Evolutionary conservation across 2,888 invertebrate species (phyloP), one percentile per base, ranked within the genome.

Genomic region (Anaspis maculata): DNA sequence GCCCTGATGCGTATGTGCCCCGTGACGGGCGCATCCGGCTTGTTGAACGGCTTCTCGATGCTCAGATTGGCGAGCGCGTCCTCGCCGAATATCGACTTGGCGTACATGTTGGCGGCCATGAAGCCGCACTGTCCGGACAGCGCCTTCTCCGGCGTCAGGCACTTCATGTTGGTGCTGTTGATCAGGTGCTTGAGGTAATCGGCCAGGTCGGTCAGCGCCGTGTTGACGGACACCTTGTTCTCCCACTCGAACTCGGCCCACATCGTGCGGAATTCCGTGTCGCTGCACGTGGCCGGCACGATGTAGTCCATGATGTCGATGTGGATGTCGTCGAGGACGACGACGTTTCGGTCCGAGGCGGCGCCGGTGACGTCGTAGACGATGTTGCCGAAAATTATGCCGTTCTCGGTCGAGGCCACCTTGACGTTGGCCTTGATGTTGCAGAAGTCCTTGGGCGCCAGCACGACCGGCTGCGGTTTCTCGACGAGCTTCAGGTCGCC

Each of bases 201-300:
- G 45, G 87, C 78, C 35, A 98, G 72, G 62, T 96, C 95, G 0
- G 86, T 86, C 45, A 98, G 79, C 29, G 82, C 82, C 1, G 98
- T 98, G 63, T 91, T 91, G 2, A 97, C 95, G 0, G 92, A 83
- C 24, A 90, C 94, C 77, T 99, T 99, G 68, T 99, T 99, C 72
- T 99, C 98, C 98, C 98, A 99, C 69, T 99, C 98, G 70, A 99
- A 99, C 72, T 97, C 97, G 2, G 95, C 92, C 98, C 98, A 99
- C 98, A 99, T 99, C 68, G 89, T 85, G 3, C 98, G 71, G 74
- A 98, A 99, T 70, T 98, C 97, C 0, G 83, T 80, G 65, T 98
- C 98, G 31, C 83, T 88, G 66, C 97, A 97, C 23, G 74, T 68
- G 10, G 94, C 94, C 12, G 96, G 96, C 57, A 96, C 85, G 57